Conservation (phyloP, 1,140 invertebrate species). For the Meteorus sp. region DNA sequence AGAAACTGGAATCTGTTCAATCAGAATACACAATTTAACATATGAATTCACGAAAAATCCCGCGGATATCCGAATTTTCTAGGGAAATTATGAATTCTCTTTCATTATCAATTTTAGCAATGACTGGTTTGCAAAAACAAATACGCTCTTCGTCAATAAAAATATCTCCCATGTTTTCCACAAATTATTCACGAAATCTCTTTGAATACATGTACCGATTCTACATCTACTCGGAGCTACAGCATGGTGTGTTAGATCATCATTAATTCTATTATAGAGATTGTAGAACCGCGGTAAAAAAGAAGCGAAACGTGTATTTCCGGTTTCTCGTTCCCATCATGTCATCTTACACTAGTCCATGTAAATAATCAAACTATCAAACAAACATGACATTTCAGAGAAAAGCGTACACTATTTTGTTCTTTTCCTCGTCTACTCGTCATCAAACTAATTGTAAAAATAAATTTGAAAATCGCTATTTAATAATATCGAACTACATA, state of each 20-base stretch:
- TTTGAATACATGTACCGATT: too few relatives aligned
- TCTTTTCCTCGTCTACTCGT: background rate
- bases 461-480: background rate
- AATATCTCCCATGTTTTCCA: background rate
- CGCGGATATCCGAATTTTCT: too few relatives aligned
- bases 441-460: background rate
- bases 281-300: too few relatives aligned
- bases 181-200: background rate
- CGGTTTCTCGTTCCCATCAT: too few relatives aligned
- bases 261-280: too few relatives aligned
- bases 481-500: background rate
- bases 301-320: too few relatives aligned
- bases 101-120: background rate
- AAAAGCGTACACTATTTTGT: too few relatives aligned
- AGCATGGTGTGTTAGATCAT: too few relatives aligned
- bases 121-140: conserved; percentile 13
- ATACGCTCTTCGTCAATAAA: background rate
- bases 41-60: background rate
- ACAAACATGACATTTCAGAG: too few relatives aligned
- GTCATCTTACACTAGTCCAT: too few relatives aligned
- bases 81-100: background rate
- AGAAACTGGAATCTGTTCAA: conserved; percentile 52
- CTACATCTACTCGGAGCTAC: too few relatives aligned
- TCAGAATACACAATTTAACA: background rate
- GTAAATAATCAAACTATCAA: too few relatives aligned